Evolutionary conservation across 2,888 invertebrate genomes (phyloP).

Genomic region (Ypsolopha scabrella): DNA sequence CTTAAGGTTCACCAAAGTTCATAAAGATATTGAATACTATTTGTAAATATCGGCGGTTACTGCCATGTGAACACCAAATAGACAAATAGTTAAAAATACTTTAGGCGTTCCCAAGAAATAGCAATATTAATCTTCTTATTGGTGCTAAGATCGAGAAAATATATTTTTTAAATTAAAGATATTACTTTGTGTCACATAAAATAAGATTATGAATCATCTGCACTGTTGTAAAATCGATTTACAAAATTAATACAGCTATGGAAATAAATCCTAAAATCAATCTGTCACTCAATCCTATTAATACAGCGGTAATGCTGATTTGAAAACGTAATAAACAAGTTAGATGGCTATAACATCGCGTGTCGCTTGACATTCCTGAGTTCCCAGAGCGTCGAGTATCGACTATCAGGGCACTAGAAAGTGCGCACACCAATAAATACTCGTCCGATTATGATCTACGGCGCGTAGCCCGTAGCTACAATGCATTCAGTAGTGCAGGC

Average conservation of each 20-base stretch:
- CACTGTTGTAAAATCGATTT: conserved; percentile 13
- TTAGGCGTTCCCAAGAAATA: too few species aligned
- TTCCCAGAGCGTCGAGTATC: conserved; percentile 4
- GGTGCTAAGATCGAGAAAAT: background rate
- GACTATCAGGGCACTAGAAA: conserved; percentile 34
- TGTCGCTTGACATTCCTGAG: conserved; percentile 46
- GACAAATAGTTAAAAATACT: too few species aligned
- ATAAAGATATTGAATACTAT: too few species aligned
- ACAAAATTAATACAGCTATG: too few species aligned
- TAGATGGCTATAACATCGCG: conserved; percentile 22
- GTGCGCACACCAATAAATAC: conserved; percentile 61
- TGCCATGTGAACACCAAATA: too few species aligned
- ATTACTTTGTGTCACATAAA: too few species aligned
- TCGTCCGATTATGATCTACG: conserved; percentile 67
- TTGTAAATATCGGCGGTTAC: too few species aligned
- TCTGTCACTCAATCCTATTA: too few species aligned
- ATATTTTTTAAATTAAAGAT: too few species aligned
- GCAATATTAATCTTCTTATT: too few species aligned
- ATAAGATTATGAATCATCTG: background rate
- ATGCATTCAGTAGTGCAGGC: conserved; percentile 22
- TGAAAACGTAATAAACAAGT: conserved; percentile 25
- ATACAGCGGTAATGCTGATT: conserved; percentile 21
- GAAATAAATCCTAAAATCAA: too few species aligned
- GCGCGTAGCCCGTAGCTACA: conserved; percentile 63
- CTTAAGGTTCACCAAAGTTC: conserved; percentile 1